These are phyloP conservation scores for Aramus guarauna DNA, from an alignment of 2,113 vertebrate species.

Conservation along the genomic window DNA sequence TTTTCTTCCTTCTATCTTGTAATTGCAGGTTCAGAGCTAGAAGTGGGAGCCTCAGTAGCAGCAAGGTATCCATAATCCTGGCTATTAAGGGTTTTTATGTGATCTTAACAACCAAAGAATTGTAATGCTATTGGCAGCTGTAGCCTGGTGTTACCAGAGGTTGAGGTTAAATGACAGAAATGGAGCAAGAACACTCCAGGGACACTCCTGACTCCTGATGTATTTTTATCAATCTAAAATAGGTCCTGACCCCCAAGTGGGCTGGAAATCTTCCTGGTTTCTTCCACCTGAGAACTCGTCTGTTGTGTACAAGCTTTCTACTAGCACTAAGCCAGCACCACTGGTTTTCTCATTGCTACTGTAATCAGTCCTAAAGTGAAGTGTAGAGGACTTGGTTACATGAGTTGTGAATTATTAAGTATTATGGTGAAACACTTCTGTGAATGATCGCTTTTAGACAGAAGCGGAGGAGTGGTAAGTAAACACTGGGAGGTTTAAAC, in stretches of 20 bases:
- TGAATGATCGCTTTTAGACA: accelerated
- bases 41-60: neutral
- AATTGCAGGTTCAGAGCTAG: neutral
- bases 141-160: neutral
- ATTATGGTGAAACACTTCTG: neutral
- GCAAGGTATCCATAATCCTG: neutral
- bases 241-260: neutral
- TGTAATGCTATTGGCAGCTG: neutral
- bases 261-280: neutral
- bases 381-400: neutral
- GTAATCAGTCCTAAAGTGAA: neutral
- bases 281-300: neutral
- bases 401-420: neutral
- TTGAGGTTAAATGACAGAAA: neutral
- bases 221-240: neutral
- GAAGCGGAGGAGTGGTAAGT: neutral
- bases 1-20: neutral
- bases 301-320: neutral
- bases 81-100: neutral
- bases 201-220: neutral
- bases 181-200: neutral
- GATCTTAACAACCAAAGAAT: neutral
- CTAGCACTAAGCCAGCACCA: neutral
- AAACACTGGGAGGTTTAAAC: neutral
- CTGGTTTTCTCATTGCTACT: neutral